Evolutionary conservation across 2,113 vertebrate species (phyloP), one percentile per base, ranked within the genome.

Genomic region (Ictalurus punctatus): DNA sequence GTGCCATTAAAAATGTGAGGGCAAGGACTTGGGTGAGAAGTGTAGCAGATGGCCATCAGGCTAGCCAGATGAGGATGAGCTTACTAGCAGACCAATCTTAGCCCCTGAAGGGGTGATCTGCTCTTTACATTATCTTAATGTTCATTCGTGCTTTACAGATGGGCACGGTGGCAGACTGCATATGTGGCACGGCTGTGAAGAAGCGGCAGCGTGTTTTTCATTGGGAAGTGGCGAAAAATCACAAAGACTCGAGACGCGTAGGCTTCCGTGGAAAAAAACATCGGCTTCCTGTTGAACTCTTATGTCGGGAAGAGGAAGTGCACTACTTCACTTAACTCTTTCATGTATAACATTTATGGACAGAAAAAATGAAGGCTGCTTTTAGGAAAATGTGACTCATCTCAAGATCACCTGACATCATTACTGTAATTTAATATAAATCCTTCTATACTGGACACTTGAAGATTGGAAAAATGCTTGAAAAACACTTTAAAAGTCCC

Each of bases 71-170:
- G 63, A 82, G 79, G 78, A 87, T 87, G 23, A 82, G 63, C 79
- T 19, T 83, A 40, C 23, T 58, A 40, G 63, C 48, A 71, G 63
- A n/a, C 63, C 67, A 83, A 73, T 67, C 86, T 17, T 87, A 71
- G 63, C 63, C 80, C 61, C 61, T 73, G 80, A 69, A 87, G 79
- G 63, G 76, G 4, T 69, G 65, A 87, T 87, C 86, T 71, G 63
- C 67, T 81, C 52, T 86, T 86, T 86, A 74, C 30, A 37, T 86
- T 58, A 74, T 87, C 80, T 82, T 87, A 87, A 83, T 67, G 79
- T 87, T 82, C 79, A 83, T 87, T 82, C 83, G 86, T 71, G 65
- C 79, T 71, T 81, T 82, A 82, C 86, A 87, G 86, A 82, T 87
- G 86, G 78, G 86, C 63, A 81, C 14, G 19, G 65, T 69, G 63